Percentiles rank a stretch among this genome's conserved stretches.
phyloP scores from a whole-genome alignment of 2,888 invertebrate genomes.

The Acheta domesticus region DNA sequence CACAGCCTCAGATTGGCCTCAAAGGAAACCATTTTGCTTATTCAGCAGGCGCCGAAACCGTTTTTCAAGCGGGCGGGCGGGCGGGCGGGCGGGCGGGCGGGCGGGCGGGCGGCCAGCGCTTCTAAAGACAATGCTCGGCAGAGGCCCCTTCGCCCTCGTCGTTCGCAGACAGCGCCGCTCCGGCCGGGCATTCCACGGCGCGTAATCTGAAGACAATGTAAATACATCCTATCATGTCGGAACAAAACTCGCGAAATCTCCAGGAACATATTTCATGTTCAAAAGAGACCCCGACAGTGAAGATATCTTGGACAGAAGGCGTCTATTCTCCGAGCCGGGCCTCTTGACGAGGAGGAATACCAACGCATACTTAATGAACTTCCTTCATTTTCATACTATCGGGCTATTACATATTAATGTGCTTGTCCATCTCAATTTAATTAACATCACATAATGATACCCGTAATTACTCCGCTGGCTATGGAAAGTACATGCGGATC shows the following conservation, averaged over 20 bases:
- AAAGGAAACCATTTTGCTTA: too few species aligned
- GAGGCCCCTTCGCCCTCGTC: too few species aligned
- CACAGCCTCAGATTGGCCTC: too few species aligned
- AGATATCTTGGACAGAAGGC: constrained; percentile 7
- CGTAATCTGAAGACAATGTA: background rate
- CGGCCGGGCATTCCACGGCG: background rate
- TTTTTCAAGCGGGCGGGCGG: too few species aligned
- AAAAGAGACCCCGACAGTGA: constrained; percentile 18
- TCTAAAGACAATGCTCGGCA: too few species aligned
- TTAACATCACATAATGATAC: constrained; percentile 10
- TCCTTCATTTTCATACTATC: constrained; percentile 18
- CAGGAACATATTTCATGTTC: constrained; percentile 4
- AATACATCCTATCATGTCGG: constrained; percentile 18
- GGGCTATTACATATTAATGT: constrained; percentile 10
- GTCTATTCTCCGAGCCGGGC: background rate
- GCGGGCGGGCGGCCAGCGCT: too few species aligned
- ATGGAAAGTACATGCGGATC: constrained; percentile 1
- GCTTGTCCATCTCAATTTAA: constrained; percentile 18
- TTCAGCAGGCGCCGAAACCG: too few species aligned
- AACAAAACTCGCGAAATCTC: constrained; percentile 9
- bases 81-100: too few species aligned
- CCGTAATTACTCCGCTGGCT: background rate
- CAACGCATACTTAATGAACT: background rate
- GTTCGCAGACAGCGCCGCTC: too few species aligned
- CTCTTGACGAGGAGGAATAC: background rate